A percentile compares a stretch with the other conserved stretches of the same genome.
These are phyloP conservation scores for Denticeps clupeoides DNA, from an alignment of 2,797 vertebrate species.

Conservation along the genomic window DNA sequence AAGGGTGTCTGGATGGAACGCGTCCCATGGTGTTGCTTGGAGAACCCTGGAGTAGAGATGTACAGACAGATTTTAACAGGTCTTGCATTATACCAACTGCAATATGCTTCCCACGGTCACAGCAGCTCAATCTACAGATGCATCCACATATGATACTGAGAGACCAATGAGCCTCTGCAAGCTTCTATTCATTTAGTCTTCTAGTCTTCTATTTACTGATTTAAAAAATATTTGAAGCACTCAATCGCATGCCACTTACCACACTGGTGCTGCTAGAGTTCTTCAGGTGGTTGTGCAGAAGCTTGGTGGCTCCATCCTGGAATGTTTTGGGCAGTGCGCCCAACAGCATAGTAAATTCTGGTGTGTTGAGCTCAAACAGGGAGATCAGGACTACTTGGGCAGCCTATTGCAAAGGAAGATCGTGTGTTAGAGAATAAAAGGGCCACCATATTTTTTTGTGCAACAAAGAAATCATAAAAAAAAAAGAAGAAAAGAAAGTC, in stretches of 20 bases:
- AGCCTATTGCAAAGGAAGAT: constrained; percentile 49
- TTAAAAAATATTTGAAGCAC: no score
- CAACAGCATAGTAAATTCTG: constrained; percentile 87
- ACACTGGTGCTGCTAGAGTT: constrained; percentile 81
- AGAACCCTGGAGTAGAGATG: constrained; percentile 68
- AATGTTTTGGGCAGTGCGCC: constrained; percentile 87
- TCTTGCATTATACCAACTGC: no score
- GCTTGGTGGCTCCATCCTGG: constrained; percentile 85
- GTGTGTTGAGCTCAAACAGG: constrained; percentile 82
- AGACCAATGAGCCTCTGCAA: no score
- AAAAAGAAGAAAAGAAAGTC: no score
- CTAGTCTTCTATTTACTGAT: no score
- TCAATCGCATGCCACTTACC: no score
- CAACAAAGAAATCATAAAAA: no score
- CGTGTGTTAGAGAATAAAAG: not conserved
- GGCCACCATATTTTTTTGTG: no score
- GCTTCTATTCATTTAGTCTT: no score
- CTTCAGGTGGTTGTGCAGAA: constrained; percentile 83
- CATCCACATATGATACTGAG: no score
- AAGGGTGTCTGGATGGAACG: constrained; percentile 74
- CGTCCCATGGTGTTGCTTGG: constrained; percentile 91
- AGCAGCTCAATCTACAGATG: no score
- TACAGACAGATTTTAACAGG: not conserved
- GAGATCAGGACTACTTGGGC: constrained; percentile 82
- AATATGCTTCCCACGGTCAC: no score